Base-by-base conservation (phyloP, 2,888 invertebrate species). In the Tachina lurida region DNA sequence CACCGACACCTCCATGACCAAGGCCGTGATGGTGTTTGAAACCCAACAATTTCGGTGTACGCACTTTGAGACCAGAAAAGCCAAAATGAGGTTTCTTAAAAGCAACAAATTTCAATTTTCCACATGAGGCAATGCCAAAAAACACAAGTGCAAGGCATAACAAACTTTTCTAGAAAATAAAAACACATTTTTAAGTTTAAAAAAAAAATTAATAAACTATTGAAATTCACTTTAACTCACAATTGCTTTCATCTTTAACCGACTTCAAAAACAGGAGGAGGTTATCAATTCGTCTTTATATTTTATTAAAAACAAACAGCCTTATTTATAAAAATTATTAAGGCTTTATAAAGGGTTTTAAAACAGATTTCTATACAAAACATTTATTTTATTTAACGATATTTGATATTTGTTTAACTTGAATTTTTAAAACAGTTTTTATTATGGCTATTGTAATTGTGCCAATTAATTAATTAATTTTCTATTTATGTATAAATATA, bases 1-100 rank as follows among this genome's bases (percentile, higher is more conserved):
- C 82, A 8, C 86, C 86, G 17, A 87, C 75, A 19, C 80, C 84
- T 22, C 56, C 56, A 52, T 81, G 80, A 8, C 56, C 90, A 0
- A 54, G 67, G 2, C 88, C 87, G 1, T 65, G 56, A 0, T 87
- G 87, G 78, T 89, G 89, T 71, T 91, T 91, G 0, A 91, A 87
- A 0, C 91, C 91, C 49, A 91, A 73, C 13, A 91, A 47, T 70
- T 91, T 91, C 0, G 91, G 91, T 1, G 87, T 82, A n/a, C 89
- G 89, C 10, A 86, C 89, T 87, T 91, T 91, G 17, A 91, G 60
- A 7, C 88, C 88, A 10, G 89, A 73, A 77, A 91, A 91, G 0
- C 89, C 91, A 8, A 74, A 88, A 77, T 87, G 89, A 2, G 91
- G 91, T 10, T 91, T 88, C 31, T 91, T 91, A 17, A 89, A 88